A percentile compares a stretch with the other conserved stretches of the same genome.
These are phyloP conservation scores for Bufotes viridis DNA, from an alignment of 2,797 vertebrate genomes.

Conservation along the genomic window DNA sequence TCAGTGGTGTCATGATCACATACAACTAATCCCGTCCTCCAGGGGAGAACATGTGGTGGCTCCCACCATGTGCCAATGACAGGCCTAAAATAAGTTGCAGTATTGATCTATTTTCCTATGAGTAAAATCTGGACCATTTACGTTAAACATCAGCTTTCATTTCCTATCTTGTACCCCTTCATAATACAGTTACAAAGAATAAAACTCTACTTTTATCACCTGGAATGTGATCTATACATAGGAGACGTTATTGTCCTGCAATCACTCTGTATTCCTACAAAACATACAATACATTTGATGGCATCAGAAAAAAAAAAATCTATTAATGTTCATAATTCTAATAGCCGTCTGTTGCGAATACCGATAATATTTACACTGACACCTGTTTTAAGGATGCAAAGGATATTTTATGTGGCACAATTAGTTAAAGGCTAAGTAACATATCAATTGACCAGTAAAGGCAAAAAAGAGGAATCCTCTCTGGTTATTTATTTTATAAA, in stretches of 20 bases:
- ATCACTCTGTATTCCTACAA: conserved; percentile 36
- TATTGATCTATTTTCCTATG: background rate
- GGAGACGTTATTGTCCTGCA: conserved; percentile 35
- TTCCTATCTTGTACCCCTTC: background rate
- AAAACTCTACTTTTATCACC: conserved; percentile 26
- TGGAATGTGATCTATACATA: conserved; percentile 29
- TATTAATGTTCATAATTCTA: background rate
- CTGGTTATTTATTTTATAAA: background rate
- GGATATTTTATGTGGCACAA: conserved; percentile 9
- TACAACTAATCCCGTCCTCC: background rate
- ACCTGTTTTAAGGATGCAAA: conserved; percentile 8
- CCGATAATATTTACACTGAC: conserved; percentile 41
- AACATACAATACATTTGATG: conserved; percentile 30
- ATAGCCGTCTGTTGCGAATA: background rate
- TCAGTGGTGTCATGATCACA: background rate
- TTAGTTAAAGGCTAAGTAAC: conserved; percentile 1
- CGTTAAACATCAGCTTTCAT: background rate
- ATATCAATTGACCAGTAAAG: background rate
- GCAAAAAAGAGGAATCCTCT: background rate
- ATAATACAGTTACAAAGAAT: conserved; percentile 30
- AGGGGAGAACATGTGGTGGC: background rate
- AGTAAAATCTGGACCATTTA: conserved; percentile 6
- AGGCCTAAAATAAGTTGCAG: background rate
- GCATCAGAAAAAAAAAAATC: conserved; percentile 13
- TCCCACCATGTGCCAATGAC: background rate